phyloP scores from a whole-genome alignment of 1,140 invertebrate genomes.

The Diplogasteroides magnus region DNA sequence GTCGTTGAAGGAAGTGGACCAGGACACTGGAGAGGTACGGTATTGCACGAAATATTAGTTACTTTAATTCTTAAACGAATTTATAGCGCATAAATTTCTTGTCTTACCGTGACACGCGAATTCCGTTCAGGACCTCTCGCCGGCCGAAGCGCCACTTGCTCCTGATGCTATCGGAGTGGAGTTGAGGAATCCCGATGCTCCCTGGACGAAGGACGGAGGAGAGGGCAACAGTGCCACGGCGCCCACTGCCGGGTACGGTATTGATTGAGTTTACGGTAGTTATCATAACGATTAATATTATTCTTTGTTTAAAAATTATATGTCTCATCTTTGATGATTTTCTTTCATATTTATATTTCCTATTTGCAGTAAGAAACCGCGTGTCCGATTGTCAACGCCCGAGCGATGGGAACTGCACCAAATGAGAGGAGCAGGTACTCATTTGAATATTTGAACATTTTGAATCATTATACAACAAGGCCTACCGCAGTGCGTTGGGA shows the following conservation, averaged over 20 bases:
- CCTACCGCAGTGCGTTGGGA: too few species aligned
- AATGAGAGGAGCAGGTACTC: slow-evolving; percentile 54
- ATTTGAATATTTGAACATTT: too few species aligned
- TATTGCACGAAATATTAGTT: too few species aligned
- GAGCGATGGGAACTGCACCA: slow-evolving; percentile 72
- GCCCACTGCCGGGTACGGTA: neutral
- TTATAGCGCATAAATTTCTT: neutral
- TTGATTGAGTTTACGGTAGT: neutral
- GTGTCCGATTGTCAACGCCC: slow-evolving; percentile 86
- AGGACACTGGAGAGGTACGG: slow-evolving; percentile 71
- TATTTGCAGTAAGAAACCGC: slow-evolving; percentile 17
- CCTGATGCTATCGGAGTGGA: slow-evolving; percentile 39
- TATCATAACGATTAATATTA: slow-evolving; percentile 6
- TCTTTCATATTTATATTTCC: slow-evolving; percentile 44
- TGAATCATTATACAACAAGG: too few species aligned
- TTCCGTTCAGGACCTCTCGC: slow-evolving; percentile 73
- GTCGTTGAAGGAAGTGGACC: slow-evolving; percentile 95
- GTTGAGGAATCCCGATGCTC: slow-evolving; percentile 73
- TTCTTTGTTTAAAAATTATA: too few species aligned
- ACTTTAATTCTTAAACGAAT: neutral
- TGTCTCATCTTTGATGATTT: too few species aligned
- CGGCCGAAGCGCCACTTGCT: slow-evolving; percentile 60
- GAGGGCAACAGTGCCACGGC: neutral
- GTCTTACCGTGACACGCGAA: too few species aligned
- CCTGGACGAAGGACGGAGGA: slow-evolving; percentile 45